Evolutionary conservation across 2,113 vertebrate species (phyloP), one percentile per base, ranked within the genome.

Genomic region (Stigmatopora nigra): DNA sequence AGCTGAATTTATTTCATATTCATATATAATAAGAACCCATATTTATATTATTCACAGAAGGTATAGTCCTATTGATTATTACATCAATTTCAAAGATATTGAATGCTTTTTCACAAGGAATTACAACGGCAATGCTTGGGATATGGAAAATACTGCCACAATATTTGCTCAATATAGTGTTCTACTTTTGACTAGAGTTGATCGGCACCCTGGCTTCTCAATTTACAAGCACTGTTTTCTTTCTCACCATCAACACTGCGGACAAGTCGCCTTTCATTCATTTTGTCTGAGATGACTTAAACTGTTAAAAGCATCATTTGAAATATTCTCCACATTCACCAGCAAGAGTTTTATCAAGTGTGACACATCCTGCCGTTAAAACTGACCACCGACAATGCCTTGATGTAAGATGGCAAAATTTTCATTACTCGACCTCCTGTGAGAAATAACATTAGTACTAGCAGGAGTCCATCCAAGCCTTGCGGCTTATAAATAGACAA

Each of bases 171-270:
- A 45, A 22, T 45, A 4, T 45, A 61, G 44, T 15, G 19, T 60
- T 60, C 58, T 19, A 35, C 57, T 59, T 59, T 9, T 61, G 36
- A 61, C 58, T 61, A 20, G 35, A 59, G 35, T 17, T n/a, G 57
- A n/a, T 59, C n/a, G 5, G 38, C 10, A 22, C 38, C 3, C 31
- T 15, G 19, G 38, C 38, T 20, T 45, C 59, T 61, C 59, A 45
- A 13, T 45, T 61, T 61, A 20, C 59, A 12, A 5, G 7, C 19
- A 14, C 8, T 45, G 59, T 61, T 61, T 61, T 61, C 41, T 38
- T 61, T 61, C 41, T 20, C n/a, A 20, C 59, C 12, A 7, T 61
- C 41, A 14, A 45, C 14, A 22, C 19, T 22, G 13, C 14, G 44
- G 36, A 22, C 12, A 45, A 19, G 59, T 61, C n/a, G 19, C n/a